phyloP scores from a whole-genome alignment of 2,888 invertebrate genomes.

The Morpho achilles region DNA sequence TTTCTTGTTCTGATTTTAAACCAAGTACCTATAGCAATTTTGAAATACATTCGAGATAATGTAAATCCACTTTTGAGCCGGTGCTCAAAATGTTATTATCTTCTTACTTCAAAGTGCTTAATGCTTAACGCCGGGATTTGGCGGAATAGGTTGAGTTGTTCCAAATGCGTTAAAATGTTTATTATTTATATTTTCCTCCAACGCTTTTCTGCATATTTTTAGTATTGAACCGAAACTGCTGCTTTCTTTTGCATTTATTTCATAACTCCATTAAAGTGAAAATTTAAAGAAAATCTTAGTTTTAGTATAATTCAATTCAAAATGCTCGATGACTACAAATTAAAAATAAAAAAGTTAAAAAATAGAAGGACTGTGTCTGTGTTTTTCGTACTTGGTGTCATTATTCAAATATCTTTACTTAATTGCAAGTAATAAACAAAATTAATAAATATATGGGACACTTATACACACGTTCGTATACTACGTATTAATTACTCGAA shows the following conservation, averaged over 20 bases:
- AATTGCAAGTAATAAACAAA: too few relatives aligned
- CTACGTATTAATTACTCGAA: too few relatives aligned
- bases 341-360: neutral
- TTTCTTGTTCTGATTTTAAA: too few relatives aligned
- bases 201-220: constrained; percentile 2
- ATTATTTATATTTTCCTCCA: constrained; percentile 4
- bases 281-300: neutral
- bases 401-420: too few relatives aligned
- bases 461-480: too few relatives aligned
- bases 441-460: too few relatives aligned
- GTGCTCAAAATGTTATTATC: constrained; percentile 11
- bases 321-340: neutral
- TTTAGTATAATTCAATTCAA: neutral
- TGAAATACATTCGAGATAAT: constrained; percentile 11
- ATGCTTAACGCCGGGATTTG: constrained; percentile 11
- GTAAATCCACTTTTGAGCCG: constrained; percentile 10
- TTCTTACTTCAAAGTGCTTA: constrained; percentile 9
- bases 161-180: constrained; percentile 11
- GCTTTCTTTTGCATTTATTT: constrained; percentile 5
- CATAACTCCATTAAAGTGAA: constrained; percentile 9
- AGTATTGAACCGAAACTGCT: constrained; percentile 3
- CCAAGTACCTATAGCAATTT: neutral
- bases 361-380: too few relatives aligned
- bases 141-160: constrained; percentile 10
- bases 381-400: too few relatives aligned